phyloP scores from a whole-genome alignment of 1,140 invertebrate species.

The Magallana ariakensis region DNA sequence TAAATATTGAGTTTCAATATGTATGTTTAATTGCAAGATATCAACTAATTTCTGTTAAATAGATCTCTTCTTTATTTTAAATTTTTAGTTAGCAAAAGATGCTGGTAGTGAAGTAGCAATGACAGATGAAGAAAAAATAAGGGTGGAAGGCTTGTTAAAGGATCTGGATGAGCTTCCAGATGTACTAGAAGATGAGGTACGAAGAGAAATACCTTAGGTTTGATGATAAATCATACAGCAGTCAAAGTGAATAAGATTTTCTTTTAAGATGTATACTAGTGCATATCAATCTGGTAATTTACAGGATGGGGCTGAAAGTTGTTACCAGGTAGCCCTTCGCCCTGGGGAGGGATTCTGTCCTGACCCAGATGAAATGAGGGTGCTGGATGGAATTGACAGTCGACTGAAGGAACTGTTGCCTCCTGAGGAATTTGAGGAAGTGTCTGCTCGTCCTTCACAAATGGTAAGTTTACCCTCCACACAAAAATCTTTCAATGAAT shows the following conservation, averaged over 20 bases:
- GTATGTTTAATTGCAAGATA: no score
- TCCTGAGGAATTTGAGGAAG: conserved; percentile 68
- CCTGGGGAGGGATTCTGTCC: conserved; percentile 72
- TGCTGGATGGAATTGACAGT: conserved; percentile 68
- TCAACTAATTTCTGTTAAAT: no score
- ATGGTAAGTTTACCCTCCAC: not conserved
- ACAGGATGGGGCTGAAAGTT: conserved; percentile 56
- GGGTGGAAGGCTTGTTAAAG: conserved; percentile 71
- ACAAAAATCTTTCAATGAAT: no score
- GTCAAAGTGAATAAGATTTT: no score
- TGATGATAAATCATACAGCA: not conserved
- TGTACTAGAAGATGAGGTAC: conserved; percentile 56
- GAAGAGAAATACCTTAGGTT: not conserved
- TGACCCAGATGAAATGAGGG: conserved; percentile 59
- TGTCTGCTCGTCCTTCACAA: conserved; percentile 37
- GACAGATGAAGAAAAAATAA: conserved; percentile 78
- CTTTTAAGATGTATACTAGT: no score
- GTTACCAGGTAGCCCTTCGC: conserved; percentile 62
- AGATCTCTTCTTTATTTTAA: no score
- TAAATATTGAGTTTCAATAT: no score
- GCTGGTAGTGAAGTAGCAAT: conserved; percentile 74
- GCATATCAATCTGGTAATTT: no score
- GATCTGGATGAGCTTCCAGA: conserved; percentile 74
- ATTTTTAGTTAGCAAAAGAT: conserved; percentile 73
- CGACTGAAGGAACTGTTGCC: conserved; percentile 67